These are phyloP conservation scores for Salvelinus sp. DNA, from an alignment of 2,113 vertebrate species.

Conservation along the genomic window DNA sequence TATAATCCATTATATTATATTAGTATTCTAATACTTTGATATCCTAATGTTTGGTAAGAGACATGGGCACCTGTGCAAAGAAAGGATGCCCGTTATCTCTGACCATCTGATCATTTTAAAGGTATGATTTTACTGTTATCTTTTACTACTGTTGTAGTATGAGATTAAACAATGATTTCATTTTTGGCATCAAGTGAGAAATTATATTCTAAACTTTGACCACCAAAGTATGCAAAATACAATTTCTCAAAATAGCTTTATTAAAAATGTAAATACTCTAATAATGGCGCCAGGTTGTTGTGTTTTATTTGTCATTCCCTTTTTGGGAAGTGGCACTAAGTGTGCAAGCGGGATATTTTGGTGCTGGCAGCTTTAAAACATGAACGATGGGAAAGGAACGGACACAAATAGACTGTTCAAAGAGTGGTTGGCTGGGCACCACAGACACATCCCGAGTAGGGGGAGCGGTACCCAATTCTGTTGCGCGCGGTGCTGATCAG, in stretches of 20 bases:
- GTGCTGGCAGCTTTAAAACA: slow-evolving; percentile 46
- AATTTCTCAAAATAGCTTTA: too few relatives aligned
- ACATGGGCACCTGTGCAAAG: neutral
- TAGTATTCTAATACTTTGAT: too few relatives aligned
- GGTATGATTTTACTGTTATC: neutral
- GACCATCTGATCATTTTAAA: neutral
- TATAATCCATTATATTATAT: too few relatives aligned
- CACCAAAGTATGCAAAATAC: too few relatives aligned
- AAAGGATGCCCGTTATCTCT: neutral
- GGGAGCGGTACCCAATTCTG: slow-evolving; percentile 62
- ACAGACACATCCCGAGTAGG: slow-evolving; percentile 59
- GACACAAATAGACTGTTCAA: slow-evolving; percentile 62
- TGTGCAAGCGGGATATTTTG: slow-evolving; percentile 54
- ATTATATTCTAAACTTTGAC: too few relatives aligned
- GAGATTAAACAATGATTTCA: too few relatives aligned
- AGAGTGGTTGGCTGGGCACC: slow-evolving; percentile 61
- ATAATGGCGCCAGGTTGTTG: neutral
- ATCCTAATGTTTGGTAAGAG: neutral
- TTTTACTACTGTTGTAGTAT: too few relatives aligned
- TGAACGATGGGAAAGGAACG: slow-evolving; percentile 39
- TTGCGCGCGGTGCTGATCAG: slow-evolving; percentile 68
- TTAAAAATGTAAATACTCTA: neutral
- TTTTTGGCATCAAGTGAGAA: too few relatives aligned
- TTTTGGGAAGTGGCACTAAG: slow-evolving; percentile 50
- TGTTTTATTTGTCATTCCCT: slow-evolving; percentile 47